phyloP scores from a whole-genome alignment of 1,140 invertebrate species.

The Metopolophium dirhodum region DNA sequence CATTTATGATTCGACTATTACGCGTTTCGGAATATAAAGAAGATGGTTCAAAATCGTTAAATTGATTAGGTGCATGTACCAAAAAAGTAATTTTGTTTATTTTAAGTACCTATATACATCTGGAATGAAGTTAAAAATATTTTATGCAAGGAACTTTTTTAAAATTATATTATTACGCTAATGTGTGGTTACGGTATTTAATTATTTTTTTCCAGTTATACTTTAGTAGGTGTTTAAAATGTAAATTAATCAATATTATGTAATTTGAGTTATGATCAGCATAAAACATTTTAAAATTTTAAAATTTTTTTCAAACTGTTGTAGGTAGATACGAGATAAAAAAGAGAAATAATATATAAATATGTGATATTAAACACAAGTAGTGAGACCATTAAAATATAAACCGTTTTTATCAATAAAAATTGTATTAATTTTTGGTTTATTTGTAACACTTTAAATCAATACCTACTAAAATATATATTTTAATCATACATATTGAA shows the following conservation, averaged over 20 bases:
- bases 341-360: neutral
- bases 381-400: neutral
- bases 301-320: too few relatives aligned
- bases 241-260: neutral
- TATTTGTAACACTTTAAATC: neutral
- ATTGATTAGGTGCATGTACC: too few relatives aligned
- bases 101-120: neutral
- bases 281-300: neutral
- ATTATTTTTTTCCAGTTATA: neutral
- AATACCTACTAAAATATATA: neutral
- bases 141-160: too few relatives aligned
- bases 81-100: too few relatives aligned
- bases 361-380: neutral
- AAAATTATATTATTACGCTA: too few relatives aligned
- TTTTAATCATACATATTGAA: neutral
- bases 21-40: neutral
- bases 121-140: neutral
- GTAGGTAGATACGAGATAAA: neutral
- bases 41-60: neutral
- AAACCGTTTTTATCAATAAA: neutral
- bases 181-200: neutral
- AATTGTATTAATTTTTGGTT: neutral
- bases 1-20: neutral
- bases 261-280: neutral
- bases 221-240: neutral